phyloP scores from a whole-genome alignment of 2,888 invertebrate species.

The Morpho achilles region DNA sequence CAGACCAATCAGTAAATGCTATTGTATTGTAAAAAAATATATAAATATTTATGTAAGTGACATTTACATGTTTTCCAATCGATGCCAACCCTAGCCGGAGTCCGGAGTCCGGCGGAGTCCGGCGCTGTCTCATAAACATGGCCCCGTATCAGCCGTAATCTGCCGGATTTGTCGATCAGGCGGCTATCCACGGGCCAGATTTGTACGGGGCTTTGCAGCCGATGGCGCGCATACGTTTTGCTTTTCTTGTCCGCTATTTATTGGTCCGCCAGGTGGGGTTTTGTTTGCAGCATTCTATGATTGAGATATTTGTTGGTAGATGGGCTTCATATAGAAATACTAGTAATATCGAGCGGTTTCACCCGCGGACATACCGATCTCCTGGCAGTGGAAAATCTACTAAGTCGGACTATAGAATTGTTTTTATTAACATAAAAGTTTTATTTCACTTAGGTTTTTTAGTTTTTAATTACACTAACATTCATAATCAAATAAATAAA shows the following conservation, averaged over 20 bases:
- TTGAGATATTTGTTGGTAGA: slow-evolving; percentile 25
- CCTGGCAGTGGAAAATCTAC: too few relatives aligned
- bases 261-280: slow-evolving; percentile 58
- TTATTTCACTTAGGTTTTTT: too few relatives aligned
- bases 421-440: too few relatives aligned
- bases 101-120: slow-evolving; percentile 43
- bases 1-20: too few relatives aligned
- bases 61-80: neutral
- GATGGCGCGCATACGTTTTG: slow-evolving; percentile 72
- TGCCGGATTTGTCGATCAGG: slow-evolving; percentile 79
- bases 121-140: slow-evolving; percentile 75
- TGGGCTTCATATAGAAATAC: neutral
- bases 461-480: too few relatives aligned
- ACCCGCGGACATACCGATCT: too few relatives aligned
- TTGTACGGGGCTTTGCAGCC: slow-evolving; percentile 72
- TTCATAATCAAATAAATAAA: too few relatives aligned
- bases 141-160: slow-evolving; percentile 77
- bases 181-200: slow-evolving; percentile 73
- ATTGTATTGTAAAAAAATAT: too few relatives aligned
- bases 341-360: too few relatives aligned
- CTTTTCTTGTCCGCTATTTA: slow-evolving; percentile 71
- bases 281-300: slow-evolving; percentile 43
- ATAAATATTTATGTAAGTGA: neutral
- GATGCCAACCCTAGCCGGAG: slow-evolving; percentile 45
- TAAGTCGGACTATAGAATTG: too few relatives aligned